phyloP scores from a whole-genome alignment of 2,797 vertebrate genomes.

The Halcyon badia region DNA sequence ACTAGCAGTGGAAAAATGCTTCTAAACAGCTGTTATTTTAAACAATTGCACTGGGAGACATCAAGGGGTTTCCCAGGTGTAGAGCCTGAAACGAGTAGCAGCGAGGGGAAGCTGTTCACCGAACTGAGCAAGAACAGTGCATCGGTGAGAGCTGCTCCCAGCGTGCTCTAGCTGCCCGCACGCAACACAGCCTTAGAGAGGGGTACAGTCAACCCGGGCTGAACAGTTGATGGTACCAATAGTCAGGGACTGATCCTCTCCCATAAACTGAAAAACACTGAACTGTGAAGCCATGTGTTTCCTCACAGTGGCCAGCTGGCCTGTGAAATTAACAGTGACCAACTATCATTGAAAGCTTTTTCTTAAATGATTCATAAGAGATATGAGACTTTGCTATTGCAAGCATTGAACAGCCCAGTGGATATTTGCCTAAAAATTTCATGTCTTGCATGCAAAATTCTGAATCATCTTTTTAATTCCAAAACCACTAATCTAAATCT shows the following conservation, averaged over 20 bases:
- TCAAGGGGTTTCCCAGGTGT: not conserved
- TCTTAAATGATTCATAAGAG: not conserved
- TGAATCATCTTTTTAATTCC: not conserved
- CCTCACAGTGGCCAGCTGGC: not conserved
- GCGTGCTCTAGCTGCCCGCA: rapidly evolving
- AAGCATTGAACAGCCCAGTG: rapidly evolving
- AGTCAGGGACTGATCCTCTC: not conserved
- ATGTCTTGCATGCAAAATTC: not conserved
- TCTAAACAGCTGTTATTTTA: not conserved
- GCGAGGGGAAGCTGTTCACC: not conserved
- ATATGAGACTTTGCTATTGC: not conserved
- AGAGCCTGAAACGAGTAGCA: not conserved
- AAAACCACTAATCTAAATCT: not conserved
- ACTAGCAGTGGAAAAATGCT: not conserved
- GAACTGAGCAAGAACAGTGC: not conserved
- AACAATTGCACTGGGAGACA: not conserved
- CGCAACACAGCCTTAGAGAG: not conserved
- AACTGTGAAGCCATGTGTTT: not conserved
- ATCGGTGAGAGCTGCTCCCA: not conserved
- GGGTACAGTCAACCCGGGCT: rapidly evolving
- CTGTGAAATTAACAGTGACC: not conserved
- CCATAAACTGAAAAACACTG: not conserved
- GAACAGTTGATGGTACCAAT: not conserved
- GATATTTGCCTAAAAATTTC: not conserved
- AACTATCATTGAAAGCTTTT: not conserved